Evolutionary conservation across 1,140 invertebrate genomes (phyloP).

Genomic region (Nomia melanderi): DNA sequence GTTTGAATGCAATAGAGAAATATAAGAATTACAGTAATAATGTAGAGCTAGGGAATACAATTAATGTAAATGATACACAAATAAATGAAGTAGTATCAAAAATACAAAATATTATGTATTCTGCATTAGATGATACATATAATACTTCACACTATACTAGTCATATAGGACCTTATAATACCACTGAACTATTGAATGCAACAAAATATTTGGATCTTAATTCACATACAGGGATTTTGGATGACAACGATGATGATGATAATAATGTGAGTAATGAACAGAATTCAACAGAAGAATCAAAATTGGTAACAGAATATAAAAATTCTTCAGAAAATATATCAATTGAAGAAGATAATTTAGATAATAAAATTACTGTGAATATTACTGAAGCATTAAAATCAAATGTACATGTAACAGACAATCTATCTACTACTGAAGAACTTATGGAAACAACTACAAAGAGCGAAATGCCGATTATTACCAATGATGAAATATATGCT

Average conservation of each 20-base stretch:
- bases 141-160: conserved; percentile 3
- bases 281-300: background rate
- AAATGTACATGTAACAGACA: background rate
- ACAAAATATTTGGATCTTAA: conserved; percentile 21
- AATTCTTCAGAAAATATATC: background rate
- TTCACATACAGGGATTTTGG: background rate
- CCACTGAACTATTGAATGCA: conserved; percentile 2
- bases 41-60: conserved; percentile 1
- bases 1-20: background rate
- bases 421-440: background rate
- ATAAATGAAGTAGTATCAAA: conserved; percentile 56
- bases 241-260: background rate
- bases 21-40: conserved; percentile 14
- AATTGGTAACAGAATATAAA: background rate
- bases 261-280: no score
- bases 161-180: conserved; percentile 15
- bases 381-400: background rate
- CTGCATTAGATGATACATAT: conserved; percentile 31
- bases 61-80: conserved; percentile 25
- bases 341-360: background rate
- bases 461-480: background rate
- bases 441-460: background rate
- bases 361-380: background rate
- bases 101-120: conserved; percentile 52
- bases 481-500: conserved; percentile 50